Conservation (phyloP, 2,888 invertebrate genomes). For the Onchidella celtica region DNA sequence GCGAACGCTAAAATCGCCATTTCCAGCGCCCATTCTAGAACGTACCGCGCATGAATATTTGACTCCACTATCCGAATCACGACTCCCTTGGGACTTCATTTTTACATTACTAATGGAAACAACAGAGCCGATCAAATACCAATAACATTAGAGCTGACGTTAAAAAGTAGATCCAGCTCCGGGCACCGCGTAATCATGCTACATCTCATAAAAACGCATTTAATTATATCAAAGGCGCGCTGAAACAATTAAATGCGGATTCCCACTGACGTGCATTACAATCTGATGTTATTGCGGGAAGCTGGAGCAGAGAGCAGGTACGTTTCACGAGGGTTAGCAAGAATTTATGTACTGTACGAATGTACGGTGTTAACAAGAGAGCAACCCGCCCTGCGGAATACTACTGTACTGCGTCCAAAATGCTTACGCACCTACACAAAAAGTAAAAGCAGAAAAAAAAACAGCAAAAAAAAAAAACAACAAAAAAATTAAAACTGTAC, state of each 20-base stretch:
- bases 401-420: too few relatives aligned
- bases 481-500: too few relatives aligned
- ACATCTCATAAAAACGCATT: slow-evolving; percentile 11
- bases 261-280: slow-evolving; percentile 7
- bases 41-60: slow-evolving; percentile 32
- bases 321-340: too few relatives aligned
- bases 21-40: neutral
- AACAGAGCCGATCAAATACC: slow-evolving; percentile 12
- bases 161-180: slow-evolving; percentile 15
- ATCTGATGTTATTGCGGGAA: too few relatives aligned
- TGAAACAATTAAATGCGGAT: slow-evolving; percentile 16
- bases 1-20: neutral
- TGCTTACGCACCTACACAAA: too few relatives aligned
- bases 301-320: too few relatives aligned
- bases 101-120: slow-evolving; percentile 17
- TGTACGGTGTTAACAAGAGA: too few relatives aligned
- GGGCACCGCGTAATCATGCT: neutral
- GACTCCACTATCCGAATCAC: neutral
- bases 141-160: slow-evolving; percentile 23
- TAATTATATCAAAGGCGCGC: slow-evolving; percentile 7
- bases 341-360: too few relatives aligned
- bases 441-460: too few relatives aligned
- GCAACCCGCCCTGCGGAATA: too few relatives aligned
- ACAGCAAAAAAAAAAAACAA: too few relatives aligned
- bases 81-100: neutral